Base-by-base conservation (phyloP, 2,797 vertebrate species). In the Balearica regulorum region DNA sequence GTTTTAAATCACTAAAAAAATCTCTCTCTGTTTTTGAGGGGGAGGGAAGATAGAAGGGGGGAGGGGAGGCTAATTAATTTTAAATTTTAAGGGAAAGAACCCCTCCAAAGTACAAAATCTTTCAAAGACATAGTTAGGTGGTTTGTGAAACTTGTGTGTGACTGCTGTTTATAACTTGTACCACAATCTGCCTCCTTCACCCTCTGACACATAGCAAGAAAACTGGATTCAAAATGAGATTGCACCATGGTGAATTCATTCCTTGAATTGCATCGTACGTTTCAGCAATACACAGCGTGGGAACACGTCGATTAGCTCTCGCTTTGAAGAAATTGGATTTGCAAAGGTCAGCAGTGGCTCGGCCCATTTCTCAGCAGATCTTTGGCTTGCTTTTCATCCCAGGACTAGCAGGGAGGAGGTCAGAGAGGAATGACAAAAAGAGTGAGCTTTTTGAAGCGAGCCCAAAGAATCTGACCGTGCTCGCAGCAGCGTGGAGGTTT, bases 291-390 rank as follows among this genome's bases (percentile, higher is more conserved):
- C 81, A 87, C 84, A 96, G 95, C 49, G 90, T 96, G 95, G 95
- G 94, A 97, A 96, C 94, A 83, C 2, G 71, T 85, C 35, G 44
- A 95, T 95, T 92, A 97, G 76, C 84, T 94, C 89, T 91, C 0
- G 1, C 96, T 96, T 97, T 96, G 95, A 95, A 96, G 90, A 93
- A 96, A 96, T 81, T 83, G 89, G 95, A 96, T 96, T 97, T 97
- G 92, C 92, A 97, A 96, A 97, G 96, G 94, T 97, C 92, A 95
- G 90, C 95, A 96, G 94, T 54, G 61, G 84, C 92, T 95, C 35
- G 0, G 94, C 92, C 92, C 82, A 88, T 94, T 97, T 97, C 94
- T 97, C 89, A 96, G 93, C 92, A 96, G 90, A 96, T 96, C 89
- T 97, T 69, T 96, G 90, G 87, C 92, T 96, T 92, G 82, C 94